These are phyloP conservation scores for Hipparchia sbordonii DNA, from an alignment of 2,888 invertebrate genomes.

Conservation along the genomic window DNA sequence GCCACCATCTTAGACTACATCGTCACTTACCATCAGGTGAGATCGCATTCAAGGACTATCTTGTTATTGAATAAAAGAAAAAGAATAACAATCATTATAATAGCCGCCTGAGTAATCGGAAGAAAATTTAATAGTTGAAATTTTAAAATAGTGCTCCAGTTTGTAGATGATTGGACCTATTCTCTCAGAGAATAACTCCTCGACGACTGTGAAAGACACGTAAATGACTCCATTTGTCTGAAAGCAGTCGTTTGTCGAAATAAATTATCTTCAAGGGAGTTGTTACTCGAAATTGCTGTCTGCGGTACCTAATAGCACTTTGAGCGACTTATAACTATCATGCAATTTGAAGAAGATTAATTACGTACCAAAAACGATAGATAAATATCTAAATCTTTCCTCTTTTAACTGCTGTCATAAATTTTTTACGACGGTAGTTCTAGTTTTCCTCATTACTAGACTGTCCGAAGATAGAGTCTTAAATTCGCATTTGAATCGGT, in stretches of 20 bases:
- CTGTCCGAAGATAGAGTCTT: no score
- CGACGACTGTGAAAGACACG: constrained; percentile 40
- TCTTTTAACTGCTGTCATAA: background rate
- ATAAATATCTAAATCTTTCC: background rate
- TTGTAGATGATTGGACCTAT: constrained; percentile 35
- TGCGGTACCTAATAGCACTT: constrained; percentile 40
- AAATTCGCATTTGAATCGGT: no score
- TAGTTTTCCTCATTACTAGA: no score
- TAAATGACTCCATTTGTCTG: constrained; percentile 45
- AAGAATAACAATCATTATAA: no score
- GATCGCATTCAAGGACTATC: no score
- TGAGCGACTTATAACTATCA: constrained; percentile 38
- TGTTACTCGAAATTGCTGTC: constrained; percentile 40
- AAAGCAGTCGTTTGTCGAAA: constrained; percentile 44
- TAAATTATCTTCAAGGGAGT: constrained; percentile 46
- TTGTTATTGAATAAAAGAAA: no score
- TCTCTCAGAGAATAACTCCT: constrained; percentile 37
- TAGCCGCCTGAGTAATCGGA: no score
- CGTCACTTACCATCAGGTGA: no score
- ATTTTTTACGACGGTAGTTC: no score
- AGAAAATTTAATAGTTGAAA: constrained; percentile 1
- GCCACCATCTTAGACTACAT: no score
- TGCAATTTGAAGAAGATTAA: constrained; percentile 31
- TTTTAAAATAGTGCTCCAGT: constrained; percentile 4
- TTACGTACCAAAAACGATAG: background rate